A percentile compares a stretch with the other conserved stretches of the same genome.
Conservation (phyloP, 2,113 vertebrate genomes). For the Galemys pyrenaicus region DNA sequence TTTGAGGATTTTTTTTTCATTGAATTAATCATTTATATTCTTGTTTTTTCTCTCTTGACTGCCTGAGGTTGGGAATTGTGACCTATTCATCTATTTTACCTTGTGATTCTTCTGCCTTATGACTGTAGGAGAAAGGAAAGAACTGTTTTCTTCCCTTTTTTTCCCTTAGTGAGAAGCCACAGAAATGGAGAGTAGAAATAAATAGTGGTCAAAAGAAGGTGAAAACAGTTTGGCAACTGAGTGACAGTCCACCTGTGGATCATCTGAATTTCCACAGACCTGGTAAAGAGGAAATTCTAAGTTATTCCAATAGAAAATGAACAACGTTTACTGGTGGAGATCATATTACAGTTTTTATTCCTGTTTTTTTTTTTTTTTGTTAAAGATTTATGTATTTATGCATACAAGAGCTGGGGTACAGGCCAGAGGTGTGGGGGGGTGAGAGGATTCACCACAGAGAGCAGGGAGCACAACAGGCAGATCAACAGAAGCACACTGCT, state of each 20-base stretch:
- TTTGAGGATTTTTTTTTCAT: neutral
- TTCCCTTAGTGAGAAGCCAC: constrained; percentile 88
- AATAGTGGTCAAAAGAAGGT: constrained; percentile 91
- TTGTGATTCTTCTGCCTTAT: too few relatives aligned
- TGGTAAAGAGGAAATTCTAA: constrained; percentile 81
- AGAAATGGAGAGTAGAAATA: constrained; percentile 92
- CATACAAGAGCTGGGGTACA: too few relatives aligned
- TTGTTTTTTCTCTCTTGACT: neutral
- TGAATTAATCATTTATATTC: neutral
- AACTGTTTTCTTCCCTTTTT: constrained; percentile 4
- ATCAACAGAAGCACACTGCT: too few relatives aligned
- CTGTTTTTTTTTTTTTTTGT: too few relatives aligned
- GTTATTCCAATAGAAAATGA: neutral
- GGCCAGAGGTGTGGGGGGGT: too few relatives aligned
- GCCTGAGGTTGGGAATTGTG: neutral
- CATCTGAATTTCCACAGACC: constrained; percentile 83
- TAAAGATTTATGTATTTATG: too few relatives aligned
- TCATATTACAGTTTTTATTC: neutral
- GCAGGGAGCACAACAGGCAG: too few relatives aligned
- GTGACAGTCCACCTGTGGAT: constrained; percentile 87
- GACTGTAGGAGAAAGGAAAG: neutral
- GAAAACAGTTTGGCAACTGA: constrained; percentile 91
- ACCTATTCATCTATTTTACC: neutral
- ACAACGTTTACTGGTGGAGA: neutral
- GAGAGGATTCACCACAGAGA: too few relatives aligned